Percentiles rank a stretch among this genome's conserved stretches.
Conservation (phyloP, 2,888 invertebrate species). For the Tiphia femorata region DNA sequence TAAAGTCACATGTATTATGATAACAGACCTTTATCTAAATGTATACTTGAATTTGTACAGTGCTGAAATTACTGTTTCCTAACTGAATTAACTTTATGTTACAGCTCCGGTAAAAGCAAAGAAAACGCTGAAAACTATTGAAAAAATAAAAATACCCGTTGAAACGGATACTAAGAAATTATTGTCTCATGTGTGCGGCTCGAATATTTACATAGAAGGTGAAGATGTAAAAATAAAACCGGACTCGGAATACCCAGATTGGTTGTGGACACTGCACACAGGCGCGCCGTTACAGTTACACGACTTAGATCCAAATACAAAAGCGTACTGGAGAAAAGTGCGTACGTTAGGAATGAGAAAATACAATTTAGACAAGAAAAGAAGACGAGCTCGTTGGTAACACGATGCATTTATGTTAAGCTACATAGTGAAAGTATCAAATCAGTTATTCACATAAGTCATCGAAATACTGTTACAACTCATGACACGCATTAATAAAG, state of each 20-base stretch:
- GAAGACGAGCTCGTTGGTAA: too few species aligned
- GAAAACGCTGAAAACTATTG: too few species aligned
- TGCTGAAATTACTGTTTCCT: too few species aligned
- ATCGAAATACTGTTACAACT: too few species aligned
- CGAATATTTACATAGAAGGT: constrained; percentile 84
- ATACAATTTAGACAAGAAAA: constrained; percentile 74
- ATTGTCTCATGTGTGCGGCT: constrained; percentile 85
- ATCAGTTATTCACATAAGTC: too few species aligned
- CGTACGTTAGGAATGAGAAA: constrained; percentile 75
- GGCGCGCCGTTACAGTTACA: constrained; percentile 77
- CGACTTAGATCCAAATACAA: constrained; percentile 82
- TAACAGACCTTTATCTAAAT: too few species aligned
- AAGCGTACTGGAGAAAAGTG: constrained; percentile 85
- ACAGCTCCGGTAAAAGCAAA: too few species aligned
- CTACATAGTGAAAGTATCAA: too few species aligned
- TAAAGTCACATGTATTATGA: too few species aligned
- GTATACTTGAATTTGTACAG: too few species aligned
- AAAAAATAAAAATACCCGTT: constrained; percentile 83
- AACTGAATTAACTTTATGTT: too few species aligned
- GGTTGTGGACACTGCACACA: constrained; percentile 86
- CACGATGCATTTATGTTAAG: too few species aligned
- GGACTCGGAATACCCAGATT: constrained; percentile 90
- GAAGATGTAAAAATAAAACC: constrained; percentile 83
- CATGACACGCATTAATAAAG: constrained; percentile 63
- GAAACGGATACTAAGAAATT: constrained; percentile 87